Percentiles rank a stretch among this genome's conserved stretches.
These are phyloP conservation scores for Poeciliopsis turrubarensis DNA, from an alignment of 2,113 vertebrate genomes.

Conservation along the genomic window DNA sequence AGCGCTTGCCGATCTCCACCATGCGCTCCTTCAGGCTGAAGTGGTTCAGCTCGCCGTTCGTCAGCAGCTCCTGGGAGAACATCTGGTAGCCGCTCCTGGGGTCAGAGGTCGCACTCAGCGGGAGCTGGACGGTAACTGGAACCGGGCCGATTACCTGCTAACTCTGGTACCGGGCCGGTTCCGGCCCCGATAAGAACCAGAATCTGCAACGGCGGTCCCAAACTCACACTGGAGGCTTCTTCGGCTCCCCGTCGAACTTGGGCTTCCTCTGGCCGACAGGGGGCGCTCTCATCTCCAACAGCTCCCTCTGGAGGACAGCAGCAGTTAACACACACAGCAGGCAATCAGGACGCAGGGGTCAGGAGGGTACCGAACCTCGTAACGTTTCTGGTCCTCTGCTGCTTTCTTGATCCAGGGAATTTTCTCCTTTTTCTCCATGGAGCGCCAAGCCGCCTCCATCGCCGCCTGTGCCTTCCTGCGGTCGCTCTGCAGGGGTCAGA, in stretches of 20 bases:
- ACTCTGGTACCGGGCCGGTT: too few species aligned
- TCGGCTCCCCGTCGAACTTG: conserved; percentile 84
- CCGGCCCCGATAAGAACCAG: too few species aligned
- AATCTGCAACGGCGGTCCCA: not conserved
- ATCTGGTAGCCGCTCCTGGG: conserved; percentile 85
- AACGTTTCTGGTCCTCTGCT: conserved; percentile 85
- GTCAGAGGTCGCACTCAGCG: not conserved
- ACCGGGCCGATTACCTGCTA: too few species aligned
- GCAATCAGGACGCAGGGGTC: conserved; percentile 18
- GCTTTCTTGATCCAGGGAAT: conserved; percentile 86
- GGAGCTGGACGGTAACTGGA: too few species aligned
- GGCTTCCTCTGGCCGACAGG: conserved; percentile 72
- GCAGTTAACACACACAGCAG: conserved; percentile 1
- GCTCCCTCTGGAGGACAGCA: conserved; percentile 75
- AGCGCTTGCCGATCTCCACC: conserved; percentile 85
- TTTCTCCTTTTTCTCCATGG: conserved; percentile 86
- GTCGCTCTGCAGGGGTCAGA: conserved; percentile 71
- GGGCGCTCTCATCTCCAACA: conserved; percentile 76
- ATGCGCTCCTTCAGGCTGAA: conserved; percentile 85
- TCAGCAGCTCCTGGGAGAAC: conserved; percentile 86
- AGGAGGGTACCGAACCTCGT: conserved; percentile 80
- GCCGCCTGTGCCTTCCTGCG: conserved; percentile 79
- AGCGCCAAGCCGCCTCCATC: conserved; percentile 82
- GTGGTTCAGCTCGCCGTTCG: conserved; percentile 84
- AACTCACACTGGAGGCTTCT: conserved; percentile 82